Base-by-base conservation (phyloP, 2,113 vertebrate genomes). In the Rhabdomys dilectus region DNA sequence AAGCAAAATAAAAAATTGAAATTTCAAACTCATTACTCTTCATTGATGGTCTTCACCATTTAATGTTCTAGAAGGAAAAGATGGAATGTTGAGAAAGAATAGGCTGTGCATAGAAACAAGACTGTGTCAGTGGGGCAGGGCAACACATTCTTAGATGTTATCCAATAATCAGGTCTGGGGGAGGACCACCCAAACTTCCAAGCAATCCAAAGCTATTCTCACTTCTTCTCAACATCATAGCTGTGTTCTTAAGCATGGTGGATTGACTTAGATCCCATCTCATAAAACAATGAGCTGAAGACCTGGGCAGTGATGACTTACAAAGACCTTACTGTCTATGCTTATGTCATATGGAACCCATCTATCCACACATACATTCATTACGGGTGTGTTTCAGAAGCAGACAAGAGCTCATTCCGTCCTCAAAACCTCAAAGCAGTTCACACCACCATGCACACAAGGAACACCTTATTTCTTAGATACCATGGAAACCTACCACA, bases 301-400 rank as follows among this genome's bases (percentile, higher is more conserved):
- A 78, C 24, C 8, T 77, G 8, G 42, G 26, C 12, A 26, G 8
- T 19, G 77, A n/a, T 4, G 6, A 22, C 53, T 95, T 13, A 45
- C 39, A 36, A 72, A 75, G 95, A 91, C 29, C 81, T 29, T 31
- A 81, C 58, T 91, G 66, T 36, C 86, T 62, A 4, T 26, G 51
- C 70, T 82, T 45, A 75, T 22, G n/a, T 24, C 60, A 88, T 64
- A 45, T 66, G 73, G 73, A 86, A 84, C 62, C 77, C 48, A 82
- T 62, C 0, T 1, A 7, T 68, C 81, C 45, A 76, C 26, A 56
- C 16, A 31, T 0, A 8, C 29, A 66, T 45, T 64, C 0, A 10
- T 48, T 48, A 80, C 53, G 36, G 72, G 66, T 24, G 17, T 92
- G 75, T 39, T 84, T 87, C 58, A 72, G 85, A 93, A 76, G 82